Evolutionary conservation across 2,113 vertebrate genomes (phyloP).

Genomic region (Centropus unirufus): DNA sequence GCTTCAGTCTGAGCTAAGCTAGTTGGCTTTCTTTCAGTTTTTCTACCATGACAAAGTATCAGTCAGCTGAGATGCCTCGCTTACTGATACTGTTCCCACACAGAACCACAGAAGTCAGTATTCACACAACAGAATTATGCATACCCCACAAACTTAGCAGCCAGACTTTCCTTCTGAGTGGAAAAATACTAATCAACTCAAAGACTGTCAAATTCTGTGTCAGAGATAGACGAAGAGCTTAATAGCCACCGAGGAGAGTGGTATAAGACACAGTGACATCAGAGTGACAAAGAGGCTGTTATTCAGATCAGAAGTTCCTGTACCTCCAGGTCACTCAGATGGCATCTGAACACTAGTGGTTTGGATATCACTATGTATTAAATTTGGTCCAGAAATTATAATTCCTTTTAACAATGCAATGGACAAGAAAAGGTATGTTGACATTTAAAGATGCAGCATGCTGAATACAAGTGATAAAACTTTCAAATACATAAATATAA

Average conservation of each 20-base stretch:
- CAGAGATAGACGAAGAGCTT: not conserved
- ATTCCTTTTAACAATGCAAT: not conserved
- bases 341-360: not conserved
- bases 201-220: not conserved
- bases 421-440: not conserved
- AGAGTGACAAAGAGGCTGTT: not conserved
- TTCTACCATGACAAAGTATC: not conserved
- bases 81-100: not conserved
- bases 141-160: not conserved
- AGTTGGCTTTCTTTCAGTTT: not conserved
- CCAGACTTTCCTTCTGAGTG: not conserved
- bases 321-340: not conserved
- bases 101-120: not conserved
- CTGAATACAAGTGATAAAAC: not conserved
- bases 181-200: fast-evolving
- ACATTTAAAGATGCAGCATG: not conserved
- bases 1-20: not conserved
- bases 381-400: not conserved
- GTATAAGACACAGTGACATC: not conserved
- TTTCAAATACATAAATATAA: not conserved
- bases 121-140: not conserved
- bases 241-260: not conserved
- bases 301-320: not conserved
- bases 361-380: not conserved
- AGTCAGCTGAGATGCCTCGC: not conserved